Evolutionary conservation across 2,797 vertebrate genomes (phyloP), one percentile per base, ranked within the genome.

Genomic region (Sebastiscus albofasciatus): DNA sequence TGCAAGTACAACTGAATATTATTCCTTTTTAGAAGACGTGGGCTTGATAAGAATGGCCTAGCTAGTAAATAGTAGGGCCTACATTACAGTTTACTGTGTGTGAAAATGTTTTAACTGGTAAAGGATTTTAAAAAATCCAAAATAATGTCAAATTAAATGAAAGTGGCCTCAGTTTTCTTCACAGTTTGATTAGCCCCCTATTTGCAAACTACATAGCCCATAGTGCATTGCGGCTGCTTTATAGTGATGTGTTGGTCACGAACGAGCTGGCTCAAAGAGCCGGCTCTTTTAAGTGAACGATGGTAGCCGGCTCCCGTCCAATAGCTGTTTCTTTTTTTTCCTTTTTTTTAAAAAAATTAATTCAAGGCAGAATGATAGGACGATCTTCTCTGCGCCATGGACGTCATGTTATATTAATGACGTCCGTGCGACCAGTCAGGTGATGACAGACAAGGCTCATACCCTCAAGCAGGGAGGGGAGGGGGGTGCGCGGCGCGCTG

Each of bases 131-230:
- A 65, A 59, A 26, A 39, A 39, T 39, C 16, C 1, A 3, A 1
- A 52, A 18, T 0, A 20, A 18, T 24, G 2, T 12, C 7, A 39
- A 52, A 33, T 22, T 0, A 36, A 33, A 16, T 7, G 5, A 42
- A 77, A 71, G 49, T 64, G 73, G 7, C 3, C 1, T 9, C 3
- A 16, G 31, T 34, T 56, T 68, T 16, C 2, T 13, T 13, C 14
- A 8, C 2, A 20, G 4, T 55, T 52, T 62, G 3, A 10, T 8
- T 11, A 14, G 1, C 5, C 2, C 1, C 2, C 1, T 10, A 6
- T 1, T 5, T 2, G 0, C 1, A 12, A 10, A 92, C 90, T 85
- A 83, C 92, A 77, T 69, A 4, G 0, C 59, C 89, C 87, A 66
- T 10, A 33, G 22, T 90, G 78, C 90, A 74, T 67, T 81, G 75